Evolutionary conservation across 23 tunicate species (phyloP), one percentile per base, ranked within the genome.

Genomic region (Trididemnum clinides): DNA sequence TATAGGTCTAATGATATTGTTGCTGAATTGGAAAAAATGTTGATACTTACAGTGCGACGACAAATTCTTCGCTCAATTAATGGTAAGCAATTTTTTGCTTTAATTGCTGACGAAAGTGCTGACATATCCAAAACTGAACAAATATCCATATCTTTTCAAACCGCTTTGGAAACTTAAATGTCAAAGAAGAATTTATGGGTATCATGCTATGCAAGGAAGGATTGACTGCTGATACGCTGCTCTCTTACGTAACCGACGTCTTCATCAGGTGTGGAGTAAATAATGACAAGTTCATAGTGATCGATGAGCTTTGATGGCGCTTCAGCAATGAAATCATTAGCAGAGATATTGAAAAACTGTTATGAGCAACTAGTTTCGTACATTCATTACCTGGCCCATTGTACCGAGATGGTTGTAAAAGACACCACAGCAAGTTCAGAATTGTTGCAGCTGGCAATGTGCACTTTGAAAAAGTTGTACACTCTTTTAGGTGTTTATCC

Each of bases 211-310:
- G 37, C 37, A 31, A 66, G 75, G 75, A 66, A 66, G 75, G 75
- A 66, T 66, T 66, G 75, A 66, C 75, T 66, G 75, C 75, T 66
- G 75, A 66, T 66, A 37, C 36, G 75, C 75, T 66, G 75, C 37
- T 66, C 37, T 66, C 75, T 28, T 28, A 66, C 75, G 31, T 66
- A 66, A 66, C 75, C 75, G 75, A 66, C 75, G 75, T 66, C 36
- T 66, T 66, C 37, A 29, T 66, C 75, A 66, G 75, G 75, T 66
- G 37, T 66, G 75, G 75, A 66, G 75, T 66, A 36, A 66, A 66
- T 66, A 66, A 66, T 66, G 37, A 66, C 75, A 66, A 66, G 37
- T 66, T 66, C 75, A 66, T 32, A 29, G 75, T n/a, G n/a, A n/a
- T n/a, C 75, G 75, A 66, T 31, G 37, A 66, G 75, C 37, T 66